Base-by-base conservation (phyloP, 2,888 invertebrate genomes). In the Xestia ashworthii region DNA sequence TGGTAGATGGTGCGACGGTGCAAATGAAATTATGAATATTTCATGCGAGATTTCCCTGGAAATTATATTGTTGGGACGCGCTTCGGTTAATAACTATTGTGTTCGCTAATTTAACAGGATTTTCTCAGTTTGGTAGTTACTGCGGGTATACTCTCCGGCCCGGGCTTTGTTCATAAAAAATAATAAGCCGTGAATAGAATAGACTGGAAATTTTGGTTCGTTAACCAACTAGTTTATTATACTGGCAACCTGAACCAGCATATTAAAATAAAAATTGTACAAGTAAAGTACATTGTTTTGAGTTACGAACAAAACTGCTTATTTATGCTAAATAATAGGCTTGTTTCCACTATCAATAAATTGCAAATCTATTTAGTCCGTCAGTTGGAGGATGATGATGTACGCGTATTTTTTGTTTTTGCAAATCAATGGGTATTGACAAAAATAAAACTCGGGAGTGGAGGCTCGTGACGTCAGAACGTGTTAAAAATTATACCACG, bases 11-110 rank as follows among this genome's bases (percentile, higher is more conserved):
- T 22, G 53, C 46, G 53, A 22, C 53, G 14, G 19, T 53, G 46
- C 11, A 76, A 76, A 78, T 55, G 0, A 38, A 76, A 78, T 78
- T 12, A 78, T 65, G 25, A 64, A 78, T 77, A 64, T 53, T 77
- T 46, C 53, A 55, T 38, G 25, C n/a, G 16, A 55, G 11, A 8
- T 53, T 65, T 53, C 53, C 8, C 5, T 38, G 66, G 16, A 55
- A 65, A 65, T 76, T 22, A 78, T 64, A 46, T 76, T n/a, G 44
- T 44, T 41, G 25, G 65, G 6, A 25, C 44, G 38, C 22, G 38
- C 12, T 16, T 48, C 22, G 38, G 46, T 76, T 41, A 16, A 25
- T 78, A 25, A 48, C 46, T 41, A 55, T 19, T 58, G 16, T 58
- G 3, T 32, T 14, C 11, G 22, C 22, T 67, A 58, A 66, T 22